Evolutionary conservation across 2,888 invertebrate genomes (phyloP).

Genomic region (Brenthis daphne): DNA sequence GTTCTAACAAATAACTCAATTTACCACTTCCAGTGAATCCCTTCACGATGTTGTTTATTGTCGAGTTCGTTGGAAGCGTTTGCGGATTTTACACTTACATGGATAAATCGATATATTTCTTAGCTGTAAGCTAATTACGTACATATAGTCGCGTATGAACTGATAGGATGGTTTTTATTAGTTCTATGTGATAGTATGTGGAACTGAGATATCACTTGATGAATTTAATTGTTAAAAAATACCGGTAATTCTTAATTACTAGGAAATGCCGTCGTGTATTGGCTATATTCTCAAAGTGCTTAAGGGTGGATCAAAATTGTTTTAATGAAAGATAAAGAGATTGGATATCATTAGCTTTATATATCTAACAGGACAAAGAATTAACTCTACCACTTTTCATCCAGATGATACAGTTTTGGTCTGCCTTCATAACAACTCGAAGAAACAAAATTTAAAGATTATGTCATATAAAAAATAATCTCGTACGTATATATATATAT

Average conservation of each 20-base stretch:
- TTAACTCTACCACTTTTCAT: no score
- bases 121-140: constrained; percentile 59
- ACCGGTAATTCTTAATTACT: constrained; percentile 3
- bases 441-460: no score
- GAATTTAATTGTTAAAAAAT: constrained; percentile 9
- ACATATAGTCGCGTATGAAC: constrained; percentile 33
- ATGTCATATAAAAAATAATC: no score
- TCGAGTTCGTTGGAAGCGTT: constrained; percentile 61
- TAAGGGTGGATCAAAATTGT: no score
- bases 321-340: no score
- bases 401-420: no score
- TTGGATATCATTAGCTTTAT: no score
- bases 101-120: constrained; percentile 57
- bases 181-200: constrained; percentile 22
- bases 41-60: constrained; percentile 46
- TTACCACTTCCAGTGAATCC: constrained; percentile 33
- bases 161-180: constrained; percentile 26
- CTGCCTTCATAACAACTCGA: no score
- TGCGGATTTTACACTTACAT: constrained; percentile 64
- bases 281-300: no score
- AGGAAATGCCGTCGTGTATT: background rate
- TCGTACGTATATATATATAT: no score
- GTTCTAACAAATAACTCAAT: constrained; percentile 13
- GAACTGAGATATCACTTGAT: constrained; percentile 4
- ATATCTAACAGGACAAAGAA: no score